Base-by-base conservation (phyloP, 1,140 invertebrate genomes). In the Meloidogyne hapla region DNA sequence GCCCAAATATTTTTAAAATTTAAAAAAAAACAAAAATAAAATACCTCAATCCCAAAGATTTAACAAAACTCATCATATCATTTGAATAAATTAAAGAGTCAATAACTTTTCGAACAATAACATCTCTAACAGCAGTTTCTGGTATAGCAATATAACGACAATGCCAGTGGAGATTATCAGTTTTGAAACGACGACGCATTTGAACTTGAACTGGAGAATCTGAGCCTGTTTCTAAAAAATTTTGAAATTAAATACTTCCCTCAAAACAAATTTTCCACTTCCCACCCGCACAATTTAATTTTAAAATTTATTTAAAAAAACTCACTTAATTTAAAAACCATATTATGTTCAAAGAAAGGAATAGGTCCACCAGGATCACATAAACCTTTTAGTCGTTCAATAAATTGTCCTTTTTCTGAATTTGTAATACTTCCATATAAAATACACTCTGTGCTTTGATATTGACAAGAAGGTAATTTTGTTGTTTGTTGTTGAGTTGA, bases 1-100 rank as follows among this genome's bases (percentile, higher is more conserved):
- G 63, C 63, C n/a, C n/a, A n/a, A n/a, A n/a, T n/a, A n/a, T n/a
- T n/a, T n/a, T n/a, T n/a, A 33, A 33, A 33, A 33, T 6, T 33
- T 33, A 33, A 42, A 42, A 13, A 48, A 18, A 48, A 18, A 18
- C 15, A 18, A 48, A 15, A 18, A 5, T 48, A 48, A 48, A 48
- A 18, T 4, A 79, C 66, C 74, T 74, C 4, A 82, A 63, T 38
- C 83, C 83, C 21, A 83, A 67, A 5, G 70, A 62, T 38, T 83
- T 83, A 12, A 84, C 73, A 61, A 85, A 83, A 13, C 65, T 75
- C 80, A 83, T 85, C 77, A 83, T 83, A 56, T 84, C 70, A 13
- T 77, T 77, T 9, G 81, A 82, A 62, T 69, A 81, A 23, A 83
- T 69, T 21, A 76, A 38, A 13, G 81, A 82, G 64, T 82, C 81